Base-by-base conservation (phyloP, 2,888 invertebrate genomes). In the Sturmia bella region DNA sequence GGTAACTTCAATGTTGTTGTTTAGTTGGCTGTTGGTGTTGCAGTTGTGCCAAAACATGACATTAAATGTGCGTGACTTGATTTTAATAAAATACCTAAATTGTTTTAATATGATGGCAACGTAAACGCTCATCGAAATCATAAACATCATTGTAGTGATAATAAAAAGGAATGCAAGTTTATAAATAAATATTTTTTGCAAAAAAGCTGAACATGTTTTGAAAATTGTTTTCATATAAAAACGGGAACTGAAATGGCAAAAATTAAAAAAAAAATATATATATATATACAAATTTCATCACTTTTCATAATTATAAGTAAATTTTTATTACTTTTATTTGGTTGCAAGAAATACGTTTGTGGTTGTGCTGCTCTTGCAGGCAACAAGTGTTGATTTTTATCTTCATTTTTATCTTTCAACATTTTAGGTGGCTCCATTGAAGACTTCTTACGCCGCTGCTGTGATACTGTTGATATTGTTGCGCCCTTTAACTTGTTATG, bases 61-160 rank as follows among this genome's bases (percentile, higher is more conserved):
- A 82, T 79, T 75, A 79, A 84, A 80, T 75, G 83, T 84, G 84
- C 84, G 84, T 84, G 84, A 84, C 84, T 84, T 64, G 84, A 83
- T 84, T 83, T 84, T 78, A 59, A 76, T 77, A 83, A 77, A 80
- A 80, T 70, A 72, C 83, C 50, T 79, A 76, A 83, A 75, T 80
- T 83, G 80, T 81, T 77, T 81, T 81, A 73, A 81, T 81, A 73
- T 61, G 81, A 81, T 73, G 63, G 56, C 43, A 59, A 63, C 77
- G 68, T 52, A 86, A 84, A 84, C 84, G 87, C 85, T 86, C 87
- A 83, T 72, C 59, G 84, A 85, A 84, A 82, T 63, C 80, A 81
- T 79, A 77, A 54, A 70, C 76, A 52, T 52, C 52, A 17, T 21
- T 63, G 45, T 66, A 39, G 68, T 27, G 45, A 43, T 66, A 50